Evolutionary conservation across 23 tunicate species (phyloP), one percentile per base, ranked within the genome.

Genomic region (Pegea sp.): DNA sequence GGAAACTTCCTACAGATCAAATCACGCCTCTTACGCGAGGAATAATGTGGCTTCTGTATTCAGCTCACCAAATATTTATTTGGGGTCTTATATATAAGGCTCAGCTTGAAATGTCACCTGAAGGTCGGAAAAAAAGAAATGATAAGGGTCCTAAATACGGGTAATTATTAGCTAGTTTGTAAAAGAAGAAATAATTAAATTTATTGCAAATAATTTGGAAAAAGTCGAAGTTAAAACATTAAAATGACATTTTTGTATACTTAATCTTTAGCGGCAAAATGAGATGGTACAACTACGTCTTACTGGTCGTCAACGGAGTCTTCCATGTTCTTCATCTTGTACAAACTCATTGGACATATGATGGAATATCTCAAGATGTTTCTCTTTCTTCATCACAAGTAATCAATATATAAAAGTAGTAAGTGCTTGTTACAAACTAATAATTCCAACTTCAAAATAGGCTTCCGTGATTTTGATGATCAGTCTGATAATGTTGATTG

Each of bases 401-500:
- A 55, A 46, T 24, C 20, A 22, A 1, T 1, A 5, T 24, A 38
- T 16, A 38, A 38, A 38, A 38, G 46, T 38, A 38, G 13, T 8
- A 8, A 16, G 46, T 38, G 11, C 16, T 16, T 8, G 46, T 38
- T 38, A 38, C 11, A 8, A 38, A 38, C 13, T 38, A 38, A 8
- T 16, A 16, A 38, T 8, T 8, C 46, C 46, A 8, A 38, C n/a
- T n/a, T n/a, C n/a, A n/a, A n/a, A n/a, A n/a, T 59, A 79, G 93
- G 86, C 77, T 21, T 91, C 99, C 11, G 99, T 91, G 34, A 91
- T 91, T 23, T 74, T 91, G 99, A 91, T 91, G 99, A 22, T 91
- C 5, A 49, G 66, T 43, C 75, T 79, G 46, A 62, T 91, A 23
- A 66, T 91, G 23, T 67, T 78, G 22, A 78, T 91, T 63, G 99